These are phyloP conservation scores for Alosa alosa DNA, from an alignment of 2,113 vertebrate genomes.

Conservation along the genomic window DNA sequence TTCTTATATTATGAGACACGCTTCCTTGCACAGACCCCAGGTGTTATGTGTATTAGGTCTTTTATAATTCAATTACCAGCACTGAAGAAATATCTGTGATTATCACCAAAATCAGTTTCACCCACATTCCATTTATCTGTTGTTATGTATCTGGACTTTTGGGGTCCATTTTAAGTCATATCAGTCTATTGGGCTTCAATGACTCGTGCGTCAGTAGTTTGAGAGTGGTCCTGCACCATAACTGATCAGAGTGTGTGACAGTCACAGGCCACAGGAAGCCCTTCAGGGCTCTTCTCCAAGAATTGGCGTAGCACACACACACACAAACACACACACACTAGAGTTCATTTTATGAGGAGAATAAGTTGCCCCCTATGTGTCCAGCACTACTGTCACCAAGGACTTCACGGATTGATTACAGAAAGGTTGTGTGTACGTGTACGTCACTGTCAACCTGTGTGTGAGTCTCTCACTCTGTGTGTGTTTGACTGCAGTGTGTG, in stretches of 20 bases:
- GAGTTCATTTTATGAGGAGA: neutral
- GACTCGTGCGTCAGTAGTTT: neutral
- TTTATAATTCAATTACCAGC: neutral
- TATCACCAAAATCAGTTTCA: neutral
- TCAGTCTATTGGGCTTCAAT: neutral
- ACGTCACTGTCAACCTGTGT: too few species aligned
- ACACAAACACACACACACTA: neutral
- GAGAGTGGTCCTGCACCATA: too few species aligned
- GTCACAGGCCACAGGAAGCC: neutral
- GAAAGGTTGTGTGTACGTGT: neutral
- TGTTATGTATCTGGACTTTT: neutral
- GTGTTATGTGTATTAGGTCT: neutral
- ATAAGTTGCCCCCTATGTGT: neutral
- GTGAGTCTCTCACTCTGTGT: neutral
- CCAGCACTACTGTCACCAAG: neutral
- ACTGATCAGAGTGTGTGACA: neutral
- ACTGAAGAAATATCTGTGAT: neutral
- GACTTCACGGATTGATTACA: neutral
- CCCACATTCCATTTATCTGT: neutral
- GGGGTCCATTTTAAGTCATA: neutral
- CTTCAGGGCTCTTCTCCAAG: neutral
- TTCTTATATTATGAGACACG: neutral
- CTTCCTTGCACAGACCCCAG: neutral
- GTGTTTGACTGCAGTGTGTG: neutral
- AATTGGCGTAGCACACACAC: neutral